Evolutionary conservation across 1,140 invertebrate species (phyloP), one percentile per base, ranked within the genome.

Genomic region (Drosophila neocordata): DNA sequence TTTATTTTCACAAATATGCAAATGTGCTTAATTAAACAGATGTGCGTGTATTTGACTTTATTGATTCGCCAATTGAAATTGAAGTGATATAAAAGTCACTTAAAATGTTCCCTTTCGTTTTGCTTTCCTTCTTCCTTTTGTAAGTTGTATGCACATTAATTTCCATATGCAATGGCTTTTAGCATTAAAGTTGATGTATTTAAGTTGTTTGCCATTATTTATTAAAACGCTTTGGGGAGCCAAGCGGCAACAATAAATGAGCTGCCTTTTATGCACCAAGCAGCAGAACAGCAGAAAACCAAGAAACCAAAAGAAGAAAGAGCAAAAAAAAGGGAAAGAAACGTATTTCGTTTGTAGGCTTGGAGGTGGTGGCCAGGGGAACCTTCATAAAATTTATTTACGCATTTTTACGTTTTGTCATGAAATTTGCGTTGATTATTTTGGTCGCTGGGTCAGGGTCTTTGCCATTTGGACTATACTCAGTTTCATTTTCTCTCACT

Each of bases 371-470:
- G 27, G 7, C 4, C n/a, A n/a, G 27, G 44, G 61, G 41, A 24
- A n/a, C 64, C 61, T 44, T 44, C 78, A 81, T 82, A 74, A 88
- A 83, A 83, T 87, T 82, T 89, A 89, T 87, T 87, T 89, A 84
- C 76, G 76, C 76, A 87, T 82, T 87, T 87, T 88, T 83, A 87
- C 83, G 83, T 79, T 88, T 79, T 83, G 83, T 79, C 83, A 75
- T 87, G 83, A 89, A 87, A 89, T 89, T 88, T 88, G 66, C 69
- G 75, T 89, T 83, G 79, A 83, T 87, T 88, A 84, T 89, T 31
- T 77, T 82, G 73, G 61, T 74, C 18, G 57, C 63, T 62, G 72
- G 66, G 70, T 69, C 74, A 77, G 73, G 73, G 62, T 61, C 59
- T 65, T 20, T 55, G 65, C 31, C 65, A 52, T 62, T 68, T 75